A percentile compares a stretch with the other conserved stretches of the same genome.
These are phyloP conservation scores for Platyscapa corneri DNA, from an alignment of 1,140 invertebrate species.

Conservation along the genomic window DNA sequence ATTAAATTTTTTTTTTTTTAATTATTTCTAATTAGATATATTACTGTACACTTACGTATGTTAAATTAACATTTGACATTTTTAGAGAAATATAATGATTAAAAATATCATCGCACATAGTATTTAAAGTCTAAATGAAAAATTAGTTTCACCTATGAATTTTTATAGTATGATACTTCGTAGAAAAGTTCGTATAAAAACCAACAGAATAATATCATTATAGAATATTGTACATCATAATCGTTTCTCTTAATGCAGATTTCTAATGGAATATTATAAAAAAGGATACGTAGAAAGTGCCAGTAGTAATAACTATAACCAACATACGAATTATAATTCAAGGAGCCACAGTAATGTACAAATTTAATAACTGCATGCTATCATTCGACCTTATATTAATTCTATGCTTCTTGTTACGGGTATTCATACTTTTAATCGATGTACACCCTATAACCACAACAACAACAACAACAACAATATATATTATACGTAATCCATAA, in stretches of 20 bases:
- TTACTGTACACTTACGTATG: too few relatives aligned
- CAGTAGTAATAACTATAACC: not conserved
- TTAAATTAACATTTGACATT: too few relatives aligned
- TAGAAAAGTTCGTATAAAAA: not conserved
- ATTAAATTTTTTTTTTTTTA: too few relatives aligned
- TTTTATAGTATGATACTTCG: not conserved
- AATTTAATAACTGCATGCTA: not conserved
- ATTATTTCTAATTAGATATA: too few relatives aligned
- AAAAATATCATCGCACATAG: too few relatives aligned
- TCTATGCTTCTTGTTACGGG: not conserved
- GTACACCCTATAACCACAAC: not conserved
- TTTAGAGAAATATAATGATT: too few relatives aligned
- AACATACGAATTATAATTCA: not conserved
- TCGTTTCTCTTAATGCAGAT: slow-evolving; percentile 17
- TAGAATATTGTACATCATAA: not conserved
- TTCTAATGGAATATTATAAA: not conserved
- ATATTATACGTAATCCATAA: not conserved
- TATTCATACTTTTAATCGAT: not conserved
- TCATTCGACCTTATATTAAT: not conserved
- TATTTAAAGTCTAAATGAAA: too few relatives aligned
- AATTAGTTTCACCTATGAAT: not conserved
- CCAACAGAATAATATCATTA: not conserved
- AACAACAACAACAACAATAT: not conserved
- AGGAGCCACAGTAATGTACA: not conserved
- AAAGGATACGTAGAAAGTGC: not conserved